These are phyloP conservation scores for Dicrostonyx torquatus DNA, from an alignment of 2,797 vertebrate species.

Conservation along the genomic window DNA sequence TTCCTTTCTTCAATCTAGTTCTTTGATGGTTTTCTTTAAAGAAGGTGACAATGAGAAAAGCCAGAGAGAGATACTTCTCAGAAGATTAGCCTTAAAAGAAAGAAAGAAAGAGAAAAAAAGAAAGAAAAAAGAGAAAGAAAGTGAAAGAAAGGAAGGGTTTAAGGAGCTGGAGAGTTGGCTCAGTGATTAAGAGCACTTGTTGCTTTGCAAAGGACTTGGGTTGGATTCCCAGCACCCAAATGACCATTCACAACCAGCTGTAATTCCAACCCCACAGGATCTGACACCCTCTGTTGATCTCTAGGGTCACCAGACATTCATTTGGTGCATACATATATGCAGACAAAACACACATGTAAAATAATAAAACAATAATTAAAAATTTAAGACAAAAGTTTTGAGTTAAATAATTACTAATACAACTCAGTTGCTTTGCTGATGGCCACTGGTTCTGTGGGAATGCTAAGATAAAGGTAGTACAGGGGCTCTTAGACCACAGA, in stretches of 20 bases:
- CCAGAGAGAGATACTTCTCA: slow-evolving; percentile 47
- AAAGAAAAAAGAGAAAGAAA: too few species aligned
- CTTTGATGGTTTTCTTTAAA: slow-evolving; percentile 44
- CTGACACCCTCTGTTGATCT: too few species aligned
- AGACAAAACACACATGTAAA: background rate
- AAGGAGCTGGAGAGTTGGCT: background rate
- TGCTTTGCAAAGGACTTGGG: background rate
- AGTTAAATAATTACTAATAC: slow-evolving; percentile 15
- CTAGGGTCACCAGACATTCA: background rate
- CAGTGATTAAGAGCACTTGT: background rate
- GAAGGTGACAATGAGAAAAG: slow-evolving; percentile 49
- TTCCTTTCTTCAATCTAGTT: slow-evolving; percentile 52
- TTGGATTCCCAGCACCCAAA: background rate
- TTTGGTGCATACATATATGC: background rate
- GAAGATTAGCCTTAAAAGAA: background rate
- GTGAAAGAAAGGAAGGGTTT: background rate
- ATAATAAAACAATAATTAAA: background rate
- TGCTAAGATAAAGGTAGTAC: slow-evolving; percentile 38
- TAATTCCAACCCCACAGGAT: background rate
- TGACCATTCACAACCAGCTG: background rate
- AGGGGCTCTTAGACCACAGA: background rate
- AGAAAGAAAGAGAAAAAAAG: too few species aligned
- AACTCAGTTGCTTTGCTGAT: background rate
- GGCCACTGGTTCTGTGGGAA: slow-evolving; percentile 35
- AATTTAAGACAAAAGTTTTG: slow-evolving; percentile 41